Base-by-base conservation (phyloP, 2,113 vertebrate species). In the Panurus biarmicus region DNA sequence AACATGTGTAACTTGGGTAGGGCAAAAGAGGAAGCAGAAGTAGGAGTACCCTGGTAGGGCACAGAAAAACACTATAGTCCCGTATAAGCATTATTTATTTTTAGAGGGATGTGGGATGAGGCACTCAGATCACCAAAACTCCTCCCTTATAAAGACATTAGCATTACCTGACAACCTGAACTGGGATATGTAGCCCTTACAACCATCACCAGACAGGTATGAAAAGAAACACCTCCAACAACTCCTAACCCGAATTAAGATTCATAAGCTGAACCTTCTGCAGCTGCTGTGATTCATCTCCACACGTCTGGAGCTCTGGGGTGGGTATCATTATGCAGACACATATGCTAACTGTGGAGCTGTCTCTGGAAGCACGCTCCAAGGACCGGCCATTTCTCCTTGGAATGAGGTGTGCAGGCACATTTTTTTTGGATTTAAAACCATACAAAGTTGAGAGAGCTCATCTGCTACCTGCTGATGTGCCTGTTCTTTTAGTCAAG, bases 261-360 rank as follows among this genome's bases (percentile, higher is more conserved):
- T 15, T 77, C 64, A 74, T 7, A 33, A 85, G 28, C 8, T 4
- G 65, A 90, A 66, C 47, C 35, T 64, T 47, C 42, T 74, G 85
- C 96, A 95, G 89, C 95, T 96, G 96, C 26, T 89, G 78, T 45
- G 66, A 94, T 79, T 61, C 54, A n/a, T 87, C 86, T 89, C 48
- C 65, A 35, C 61, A n/a, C 67, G 72, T 84, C 90, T 85, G 76
- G 73, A 89, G 83, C 38, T 60, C 3, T 53, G 61, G 64, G 82
- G 76, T 64, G 69, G 88, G 88, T 78, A 81, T 90, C 40, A 69
- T 1, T 47, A 60, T 64, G 42, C 78, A 96, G 86, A 67, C 76
- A 53, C 18, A 7, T 24, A 62, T 56, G 73, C 66, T 94, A 29
- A 57, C 16, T 67, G 69, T 4, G 66, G 96, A 97, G 97, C 95